phyloP scores from a whole-genome alignment of 2,113 vertebrate genomes.

The Catharus bicknelli region DNA sequence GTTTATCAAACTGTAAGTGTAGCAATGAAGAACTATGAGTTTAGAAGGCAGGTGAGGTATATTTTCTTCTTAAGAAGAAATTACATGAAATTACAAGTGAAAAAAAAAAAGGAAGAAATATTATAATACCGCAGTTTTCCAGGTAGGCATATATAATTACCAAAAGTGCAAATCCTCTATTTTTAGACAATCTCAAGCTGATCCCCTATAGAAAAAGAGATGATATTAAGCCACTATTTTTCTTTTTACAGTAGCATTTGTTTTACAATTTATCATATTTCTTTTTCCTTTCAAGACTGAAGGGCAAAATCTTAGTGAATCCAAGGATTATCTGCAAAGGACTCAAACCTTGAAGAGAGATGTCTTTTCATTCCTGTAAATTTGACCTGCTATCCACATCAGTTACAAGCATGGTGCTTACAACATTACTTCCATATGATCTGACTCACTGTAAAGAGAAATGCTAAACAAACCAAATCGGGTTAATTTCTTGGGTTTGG shows the following conservation, averaged over 20 bases:
- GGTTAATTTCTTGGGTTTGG: neutral
- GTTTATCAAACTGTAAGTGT: neutral
- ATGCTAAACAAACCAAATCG: neutral
- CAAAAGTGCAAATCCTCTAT: neutral
- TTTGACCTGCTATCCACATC: neutral
- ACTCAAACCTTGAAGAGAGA: neutral
- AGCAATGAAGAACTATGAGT: conserved; percentile 11
- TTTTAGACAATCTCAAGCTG: neutral
- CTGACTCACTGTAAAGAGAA: neutral
- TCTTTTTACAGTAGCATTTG: neutral
- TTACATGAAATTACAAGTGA: neutral
- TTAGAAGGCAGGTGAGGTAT: neutral
- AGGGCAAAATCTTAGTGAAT: neutral
- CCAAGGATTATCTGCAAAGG: neutral
- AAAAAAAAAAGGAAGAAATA: neutral
- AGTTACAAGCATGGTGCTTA: neutral
- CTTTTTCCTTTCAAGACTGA: neutral
- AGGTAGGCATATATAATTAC: neutral
- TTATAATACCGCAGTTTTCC: neutral
- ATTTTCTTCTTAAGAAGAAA: neutral
- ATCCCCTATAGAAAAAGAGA: neutral
- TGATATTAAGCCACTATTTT: neutral
- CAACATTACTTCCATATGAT: rapidly evolving
- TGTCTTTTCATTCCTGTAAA: neutral
- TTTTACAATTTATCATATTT: neutral